These are phyloP conservation scores for Poecilus cupreus DNA, from an alignment of 2,888 invertebrate genomes.

Conservation along the genomic window DNA sequence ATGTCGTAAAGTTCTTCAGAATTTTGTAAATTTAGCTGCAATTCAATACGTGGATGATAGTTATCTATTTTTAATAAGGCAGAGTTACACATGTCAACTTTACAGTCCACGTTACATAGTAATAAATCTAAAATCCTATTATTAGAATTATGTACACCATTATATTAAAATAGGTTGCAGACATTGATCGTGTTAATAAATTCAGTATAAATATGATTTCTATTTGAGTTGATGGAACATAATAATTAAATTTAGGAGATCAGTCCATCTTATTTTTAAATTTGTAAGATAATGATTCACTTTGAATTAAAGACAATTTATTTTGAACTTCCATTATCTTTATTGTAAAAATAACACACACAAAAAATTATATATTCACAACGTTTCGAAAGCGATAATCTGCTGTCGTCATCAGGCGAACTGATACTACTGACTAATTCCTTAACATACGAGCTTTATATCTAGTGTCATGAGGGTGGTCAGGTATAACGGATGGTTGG, in stretches of 20 bases:
- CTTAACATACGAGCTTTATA: too few relatives aligned
- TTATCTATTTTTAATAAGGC: background rate
- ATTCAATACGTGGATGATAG: background rate
- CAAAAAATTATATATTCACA: too few relatives aligned
- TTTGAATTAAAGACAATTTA: too few relatives aligned
- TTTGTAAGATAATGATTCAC: too few relatives aligned
- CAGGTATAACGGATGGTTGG: too few relatives aligned
- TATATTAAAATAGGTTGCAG: background rate
- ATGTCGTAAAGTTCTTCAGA: background rate
- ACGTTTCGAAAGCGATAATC: too few relatives aligned
- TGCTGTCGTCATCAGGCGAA: too few relatives aligned
- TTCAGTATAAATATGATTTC: background rate
- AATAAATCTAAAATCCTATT: background rate
- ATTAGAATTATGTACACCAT: background rate
- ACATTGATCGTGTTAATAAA: background rate
- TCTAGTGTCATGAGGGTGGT: too few relatives aligned
- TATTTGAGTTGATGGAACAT: background rate
- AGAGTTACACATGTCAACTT: background rate
- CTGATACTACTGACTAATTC: too few relatives aligned
- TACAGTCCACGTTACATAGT: background rate
- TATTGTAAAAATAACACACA: too few relatives aligned
- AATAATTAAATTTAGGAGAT: background rate
- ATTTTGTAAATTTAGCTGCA: background rate
- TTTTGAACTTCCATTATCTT: too few relatives aligned
- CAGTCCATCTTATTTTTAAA: background rate